phyloP scores from a whole-genome alignment of 1,140 invertebrate genomes.

The Heliconius congener region DNA sequence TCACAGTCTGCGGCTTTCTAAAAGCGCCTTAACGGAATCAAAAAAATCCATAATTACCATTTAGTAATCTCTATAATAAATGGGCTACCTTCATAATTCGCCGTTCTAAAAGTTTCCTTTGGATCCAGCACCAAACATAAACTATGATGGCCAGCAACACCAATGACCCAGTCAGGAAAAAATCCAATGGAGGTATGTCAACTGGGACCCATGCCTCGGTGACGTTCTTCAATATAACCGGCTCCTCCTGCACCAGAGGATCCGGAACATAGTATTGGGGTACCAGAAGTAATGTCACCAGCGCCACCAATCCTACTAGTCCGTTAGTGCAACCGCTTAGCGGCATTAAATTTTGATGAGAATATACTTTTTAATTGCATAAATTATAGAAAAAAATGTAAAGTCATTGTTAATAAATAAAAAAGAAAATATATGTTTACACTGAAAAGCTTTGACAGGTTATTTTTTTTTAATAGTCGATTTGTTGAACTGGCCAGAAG shows the following conservation, averaged over 20 bases:
- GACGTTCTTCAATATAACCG: conserved; percentile 16
- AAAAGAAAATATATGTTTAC: conserved; percentile 14
- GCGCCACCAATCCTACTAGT: conserved; percentile 54
- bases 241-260: conserved; percentile 24
- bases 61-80: not conserved
- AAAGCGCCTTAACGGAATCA: not conserved
- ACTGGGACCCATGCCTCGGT: conserved; percentile 43
- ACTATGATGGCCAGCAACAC: conserved; percentile 49
- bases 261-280: conserved; percentile 67
- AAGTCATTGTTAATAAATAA: conserved; percentile 13
- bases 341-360: conserved; percentile 48
- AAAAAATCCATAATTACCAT: not conserved
- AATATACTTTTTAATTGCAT: conserved; percentile 6
- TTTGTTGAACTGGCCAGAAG: not conserved
- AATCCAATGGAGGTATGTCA: conserved; percentile 54
- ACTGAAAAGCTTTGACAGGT: conserved; percentile 6
- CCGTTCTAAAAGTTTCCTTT: conserved; percentile 71
- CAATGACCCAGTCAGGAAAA: conserved; percentile 51
- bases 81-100: conserved; percentile 60
- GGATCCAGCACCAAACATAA: conserved; percentile 70
- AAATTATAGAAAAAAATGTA: conserved; percentile 7
- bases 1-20: too few relatives aligned
- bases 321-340: conserved; percentile 59
- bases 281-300: conserved; percentile 57
- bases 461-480: not conserved